phyloP scores from a whole-genome alignment of 2,797 vertebrate genomes.

The Craterocephalus amniculus region DNA sequence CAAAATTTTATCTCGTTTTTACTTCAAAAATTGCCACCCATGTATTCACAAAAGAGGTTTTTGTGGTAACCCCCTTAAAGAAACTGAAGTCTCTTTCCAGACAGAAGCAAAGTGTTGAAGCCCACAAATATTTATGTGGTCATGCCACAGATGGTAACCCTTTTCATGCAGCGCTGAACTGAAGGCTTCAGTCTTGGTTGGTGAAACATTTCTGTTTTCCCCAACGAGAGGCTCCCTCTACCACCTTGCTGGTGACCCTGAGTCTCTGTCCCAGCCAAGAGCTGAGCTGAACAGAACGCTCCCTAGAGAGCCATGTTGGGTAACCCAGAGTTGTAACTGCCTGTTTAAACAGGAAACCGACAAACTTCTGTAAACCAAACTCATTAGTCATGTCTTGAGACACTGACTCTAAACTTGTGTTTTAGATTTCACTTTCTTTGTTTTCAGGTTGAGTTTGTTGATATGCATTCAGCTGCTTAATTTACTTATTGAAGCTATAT shows the following conservation, averaged over 20 bases:
- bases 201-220: constrained; percentile 68
- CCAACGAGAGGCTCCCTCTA: constrained; percentile 60
- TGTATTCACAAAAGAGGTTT: constrained; percentile 41
- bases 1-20: constrained; percentile 53
- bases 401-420: constrained; percentile 51
- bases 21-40: constrained; percentile 64
- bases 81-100: constrained; percentile 59
- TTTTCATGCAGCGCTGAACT: constrained; percentile 50
- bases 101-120: constrained; percentile 72
- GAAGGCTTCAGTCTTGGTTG: constrained; percentile 52
- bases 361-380: constrained; percentile 75
- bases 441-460: constrained; percentile 3
- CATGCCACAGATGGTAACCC: constrained; percentile 68
- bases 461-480: not conserved
- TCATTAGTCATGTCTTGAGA: constrained; percentile 77
- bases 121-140: constrained; percentile 74
- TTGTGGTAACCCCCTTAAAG: constrained; percentile 56
- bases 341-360: constrained; percentile 77
- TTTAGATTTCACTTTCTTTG: constrained; percentile 23
- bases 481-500: not conserved
- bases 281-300: constrained; percentile 51
- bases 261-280: constrained; percentile 65
- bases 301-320: constrained; percentile 68
- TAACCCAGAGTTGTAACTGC: constrained; percentile 73
- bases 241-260: constrained; percentile 70